Evolutionary conservation across 1,140 invertebrate genomes (phyloP).

Genomic region (Drosophila punjabiensis): DNA sequence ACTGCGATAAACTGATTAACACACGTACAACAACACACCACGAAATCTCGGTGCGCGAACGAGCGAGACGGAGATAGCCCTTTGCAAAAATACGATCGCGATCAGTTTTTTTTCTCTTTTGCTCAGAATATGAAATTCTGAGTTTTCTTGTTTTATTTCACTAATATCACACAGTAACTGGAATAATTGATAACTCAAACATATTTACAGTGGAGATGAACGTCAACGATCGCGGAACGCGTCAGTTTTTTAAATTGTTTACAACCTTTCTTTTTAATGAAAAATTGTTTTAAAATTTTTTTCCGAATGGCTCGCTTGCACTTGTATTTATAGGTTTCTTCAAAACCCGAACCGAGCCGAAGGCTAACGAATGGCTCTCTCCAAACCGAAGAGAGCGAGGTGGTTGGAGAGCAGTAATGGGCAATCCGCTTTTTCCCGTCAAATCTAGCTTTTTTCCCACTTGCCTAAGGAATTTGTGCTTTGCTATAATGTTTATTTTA

Average conservation of each 20-base stretch:
- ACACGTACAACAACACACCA: constrained; percentile 33
- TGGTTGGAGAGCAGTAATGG: not conserved
- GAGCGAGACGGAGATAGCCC: constrained; percentile 16
- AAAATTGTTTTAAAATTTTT: constrained; percentile 6
- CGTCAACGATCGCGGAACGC: constrained; percentile 1
- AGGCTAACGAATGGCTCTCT: constrained; percentile 4
- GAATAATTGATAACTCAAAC: not conserved
- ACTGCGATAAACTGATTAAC: constrained; percentile 66
- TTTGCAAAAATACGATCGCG: constrained; percentile 56
- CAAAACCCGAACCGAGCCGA: constrained; percentile 3
- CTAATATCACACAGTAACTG: constrained; percentile 1
- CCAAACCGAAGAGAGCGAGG: constrained; percentile 7
- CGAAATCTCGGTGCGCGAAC: constrained; percentile 31
- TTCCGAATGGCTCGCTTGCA: constrained; percentile 6
- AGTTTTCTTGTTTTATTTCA: not conserved
- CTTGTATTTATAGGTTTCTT: constrained; percentile 21
- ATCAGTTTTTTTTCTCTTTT: constrained; percentile 7
- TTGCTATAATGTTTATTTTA: too few relatives aligned
- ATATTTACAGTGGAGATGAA: not conserved
- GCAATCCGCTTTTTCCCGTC: not conserved
- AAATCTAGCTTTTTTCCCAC: not conserved
- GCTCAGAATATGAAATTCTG: not conserved
- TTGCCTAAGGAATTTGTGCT: too few relatives aligned
- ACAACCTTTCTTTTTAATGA: constrained; percentile 8
- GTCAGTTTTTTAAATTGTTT: not conserved